A percentile compares a stretch with the other conserved stretches of the same genome.
phyloP scores from a whole-genome alignment of 2,113 vertebrate genomes.

The Oreochromis spilurus region DNA sequence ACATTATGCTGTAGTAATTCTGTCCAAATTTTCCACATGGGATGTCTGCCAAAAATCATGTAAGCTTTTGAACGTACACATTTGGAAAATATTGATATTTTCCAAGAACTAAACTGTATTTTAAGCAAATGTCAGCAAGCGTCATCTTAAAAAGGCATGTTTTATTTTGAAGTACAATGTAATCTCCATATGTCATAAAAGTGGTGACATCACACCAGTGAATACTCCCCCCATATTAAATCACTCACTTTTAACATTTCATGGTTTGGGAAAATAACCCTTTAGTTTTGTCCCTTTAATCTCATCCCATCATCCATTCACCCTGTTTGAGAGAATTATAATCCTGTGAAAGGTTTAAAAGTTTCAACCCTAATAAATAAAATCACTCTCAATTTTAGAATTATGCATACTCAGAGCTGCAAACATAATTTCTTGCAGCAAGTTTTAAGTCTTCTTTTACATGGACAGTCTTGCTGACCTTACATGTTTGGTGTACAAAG shows the following conservation, averaged over 20 bases:
- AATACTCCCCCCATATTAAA: neutral
- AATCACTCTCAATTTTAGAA: neutral
- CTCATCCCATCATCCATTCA: neutral
- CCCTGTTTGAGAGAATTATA: neutral
- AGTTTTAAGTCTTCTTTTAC: neutral
- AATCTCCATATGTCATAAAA: neutral
- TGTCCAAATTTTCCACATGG: neutral
- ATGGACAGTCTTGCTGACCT: neutral
- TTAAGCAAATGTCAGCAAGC: neutral
- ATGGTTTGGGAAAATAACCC: neutral
- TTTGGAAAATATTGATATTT: neutral
- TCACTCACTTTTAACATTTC: neutral
- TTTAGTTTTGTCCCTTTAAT: neutral
- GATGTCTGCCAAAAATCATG: neutral
- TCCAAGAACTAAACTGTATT: neutral
- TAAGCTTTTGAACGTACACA: neutral
- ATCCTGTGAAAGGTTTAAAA: neutral
- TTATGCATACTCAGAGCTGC: neutral
- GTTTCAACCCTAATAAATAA: neutral
- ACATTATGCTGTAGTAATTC: neutral
- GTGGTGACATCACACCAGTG: neutral
- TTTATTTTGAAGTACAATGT: neutral
- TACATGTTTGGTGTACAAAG: neutral
- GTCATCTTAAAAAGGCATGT: accelerated
- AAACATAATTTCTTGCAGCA: neutral